These are phyloP conservation scores for Calidris pugnax DNA, from an alignment of 2,113 vertebrate genomes.

Conservation along the genomic window DNA sequence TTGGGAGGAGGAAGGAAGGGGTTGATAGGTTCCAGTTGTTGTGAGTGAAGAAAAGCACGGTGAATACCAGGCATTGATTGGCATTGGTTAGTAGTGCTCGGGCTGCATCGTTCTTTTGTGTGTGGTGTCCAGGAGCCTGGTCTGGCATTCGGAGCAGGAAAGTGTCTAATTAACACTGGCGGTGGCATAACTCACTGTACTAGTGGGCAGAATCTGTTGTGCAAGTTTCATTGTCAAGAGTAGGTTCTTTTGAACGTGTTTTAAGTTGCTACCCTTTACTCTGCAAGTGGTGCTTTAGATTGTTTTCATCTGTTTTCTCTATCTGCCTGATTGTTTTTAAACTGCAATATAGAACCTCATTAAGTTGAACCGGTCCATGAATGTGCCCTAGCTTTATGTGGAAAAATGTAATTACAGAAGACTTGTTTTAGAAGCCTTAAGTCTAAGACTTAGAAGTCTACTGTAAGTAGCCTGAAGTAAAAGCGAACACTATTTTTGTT, in stretches of 20 bases:
- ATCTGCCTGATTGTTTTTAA: slow-evolving; percentile 38
- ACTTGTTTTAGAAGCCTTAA: slow-evolving; percentile 23
- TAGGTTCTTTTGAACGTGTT: not conserved
- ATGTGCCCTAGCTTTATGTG: slow-evolving; percentile 33
- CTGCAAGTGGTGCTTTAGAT: not conserved
- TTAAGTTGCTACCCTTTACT: slow-evolving; percentile 18
- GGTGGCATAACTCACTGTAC: not conserved
- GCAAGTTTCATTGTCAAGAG: slow-evolving; percentile 1
- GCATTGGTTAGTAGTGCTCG: not conserved
- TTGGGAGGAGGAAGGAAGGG: not conserved
- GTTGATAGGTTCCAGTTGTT: not conserved
- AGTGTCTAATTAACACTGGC: not conserved
- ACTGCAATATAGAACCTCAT: slow-evolving; percentile 55
- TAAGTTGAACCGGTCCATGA: slow-evolving; percentile 18
- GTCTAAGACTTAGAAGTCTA: too few relatives aligned
- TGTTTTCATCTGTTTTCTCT: slow-evolving; percentile 55
- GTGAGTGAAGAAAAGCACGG: not conserved
- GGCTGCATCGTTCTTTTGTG: rapidly evolving
- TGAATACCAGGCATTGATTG: not conserved
- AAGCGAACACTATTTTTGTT: slow-evolving; percentile 9
- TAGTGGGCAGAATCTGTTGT: slow-evolving; percentile 36
- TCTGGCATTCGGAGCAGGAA: not conserved
- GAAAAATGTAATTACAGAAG: slow-evolving; percentile 41
- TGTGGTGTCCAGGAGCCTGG: rapidly evolving
- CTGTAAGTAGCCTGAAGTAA: slow-evolving; percentile 30